Percentiles rank a stretch among this genome's conserved stretches.
Conservation (phyloP, 2,888 invertebrate genomes). For the Phragmatobia fuliginosa region DNA sequence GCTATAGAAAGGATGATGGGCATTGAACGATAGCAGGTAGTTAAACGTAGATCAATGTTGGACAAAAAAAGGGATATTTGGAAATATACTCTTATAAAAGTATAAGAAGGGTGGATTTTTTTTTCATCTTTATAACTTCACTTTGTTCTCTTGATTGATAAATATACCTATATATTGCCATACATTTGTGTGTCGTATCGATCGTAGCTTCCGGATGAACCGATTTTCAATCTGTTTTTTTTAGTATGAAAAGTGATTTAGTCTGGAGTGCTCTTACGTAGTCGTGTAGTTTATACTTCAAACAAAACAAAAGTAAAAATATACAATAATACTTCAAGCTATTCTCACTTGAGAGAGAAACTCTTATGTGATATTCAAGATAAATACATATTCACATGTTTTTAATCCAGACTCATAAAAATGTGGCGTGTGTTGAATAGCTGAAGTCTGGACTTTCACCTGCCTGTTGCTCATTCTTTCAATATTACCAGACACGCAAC, state of each 20-base stretch:
- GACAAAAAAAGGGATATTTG: slow-evolving; percentile 16
- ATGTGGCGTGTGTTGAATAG: slow-evolving; percentile 34
- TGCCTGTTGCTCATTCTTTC: slow-evolving; percentile 58
- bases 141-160: not conserved
- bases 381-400: slow-evolving; percentile 29
- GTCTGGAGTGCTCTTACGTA: too few relatives aligned
- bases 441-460: slow-evolving; percentile 41
- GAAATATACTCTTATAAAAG: not conserved
- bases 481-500: slow-evolving; percentile 17
- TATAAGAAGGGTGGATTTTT: not conserved
- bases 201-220: too few relatives aligned
- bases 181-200: too few relatives aligned
- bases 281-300: too few relatives aligned
- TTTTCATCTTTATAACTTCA: not conserved
- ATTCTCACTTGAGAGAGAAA: slow-evolving; percentile 21
- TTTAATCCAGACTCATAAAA: slow-evolving; percentile 42
- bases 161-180: too few relatives aligned
- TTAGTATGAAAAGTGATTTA: too few relatives aligned
- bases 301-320: not conserved
- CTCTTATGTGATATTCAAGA: slow-evolving; percentile 24
- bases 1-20: slow-evolving; percentile 26
- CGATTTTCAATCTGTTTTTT: too few relatives aligned
- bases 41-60: slow-evolving; percentile 12
- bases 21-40: slow-evolving; percentile 20
- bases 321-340: not conserved